Percentiles rank a stretch among this genome's conserved stretches.
Evolutionary conservation across 2,113 vertebrate species (phyloP).

Genomic region (Cottus gobio): DNA sequence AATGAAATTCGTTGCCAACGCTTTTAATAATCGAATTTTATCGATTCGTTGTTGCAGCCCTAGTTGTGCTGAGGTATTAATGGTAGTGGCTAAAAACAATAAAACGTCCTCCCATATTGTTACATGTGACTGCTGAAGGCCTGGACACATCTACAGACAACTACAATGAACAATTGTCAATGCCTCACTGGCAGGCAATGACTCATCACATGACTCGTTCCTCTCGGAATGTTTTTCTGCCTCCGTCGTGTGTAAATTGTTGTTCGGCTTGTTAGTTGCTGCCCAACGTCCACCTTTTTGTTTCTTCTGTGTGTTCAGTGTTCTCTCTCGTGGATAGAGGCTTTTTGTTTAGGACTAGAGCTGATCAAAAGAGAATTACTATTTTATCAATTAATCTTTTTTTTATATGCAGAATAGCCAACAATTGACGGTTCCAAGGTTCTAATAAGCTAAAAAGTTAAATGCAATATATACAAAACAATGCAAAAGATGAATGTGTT

Average conservation of each 20-base stretch:
- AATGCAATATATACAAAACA: too few relatives aligned
- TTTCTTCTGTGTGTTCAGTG: not conserved
- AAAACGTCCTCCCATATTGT: not conserved
- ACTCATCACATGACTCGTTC: constrained; percentile 9
- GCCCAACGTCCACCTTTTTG: not conserved
- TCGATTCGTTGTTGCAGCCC: too few relatives aligned
- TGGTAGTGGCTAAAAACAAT: not conserved
- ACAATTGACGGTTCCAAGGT: not conserved
- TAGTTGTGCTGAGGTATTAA: not conserved
- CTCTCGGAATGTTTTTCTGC: not conserved
- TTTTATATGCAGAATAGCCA: not conserved
- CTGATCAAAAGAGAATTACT: not conserved
- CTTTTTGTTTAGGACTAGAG: not conserved
- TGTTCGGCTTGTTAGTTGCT: not conserved
- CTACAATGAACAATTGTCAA: not conserved
- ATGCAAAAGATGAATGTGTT: too few relatives aligned
- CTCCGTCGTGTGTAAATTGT: not conserved
- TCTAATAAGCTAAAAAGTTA: not conserved
- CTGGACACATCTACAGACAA: not conserved
- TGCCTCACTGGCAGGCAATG: not conserved
- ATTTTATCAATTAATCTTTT: not conserved
- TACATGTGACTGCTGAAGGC: not conserved
- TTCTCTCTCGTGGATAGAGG: too few relatives aligned
- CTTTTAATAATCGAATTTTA: too few relatives aligned
- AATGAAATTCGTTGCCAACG: too few relatives aligned